These are phyloP conservation scores for Drosophila tripunctata DNA, from an alignment of 2,888 invertebrate genomes.

Conservation along the genomic window DNA sequence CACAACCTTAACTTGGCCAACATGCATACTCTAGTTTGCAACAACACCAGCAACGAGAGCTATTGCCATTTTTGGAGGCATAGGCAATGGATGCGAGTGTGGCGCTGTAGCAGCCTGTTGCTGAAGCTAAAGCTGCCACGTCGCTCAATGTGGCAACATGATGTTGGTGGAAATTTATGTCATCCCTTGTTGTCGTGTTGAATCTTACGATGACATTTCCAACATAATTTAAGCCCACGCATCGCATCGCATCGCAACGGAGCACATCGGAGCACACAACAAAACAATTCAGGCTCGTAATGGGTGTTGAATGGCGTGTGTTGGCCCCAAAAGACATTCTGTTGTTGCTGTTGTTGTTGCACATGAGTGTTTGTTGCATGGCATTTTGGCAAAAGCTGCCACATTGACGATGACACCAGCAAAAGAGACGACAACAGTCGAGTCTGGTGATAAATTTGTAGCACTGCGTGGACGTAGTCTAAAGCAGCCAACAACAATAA, in stretches of 20 bases:
- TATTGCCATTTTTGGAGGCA: constrained; percentile 62
- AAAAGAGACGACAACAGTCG: constrained; percentile 52
- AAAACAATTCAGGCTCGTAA: constrained; percentile 64
- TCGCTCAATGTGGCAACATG: constrained; percentile 71
- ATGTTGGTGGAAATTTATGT: constrained; percentile 84
- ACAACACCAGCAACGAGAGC: constrained; percentile 39
- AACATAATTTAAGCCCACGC: constrained; percentile 85
- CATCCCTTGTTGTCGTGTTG: constrained; percentile 84
- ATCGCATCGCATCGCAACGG: constrained; percentile 39
- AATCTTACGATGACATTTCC: constrained; percentile 85
- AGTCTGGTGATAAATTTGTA: constrained; percentile 79
- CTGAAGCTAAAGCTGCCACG: constrained; percentile 40
- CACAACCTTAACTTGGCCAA: constrained; percentile 56
- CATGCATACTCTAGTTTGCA: constrained; percentile 56
- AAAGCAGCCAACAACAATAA: constrained; percentile 10
- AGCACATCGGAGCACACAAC: constrained; percentile 29
- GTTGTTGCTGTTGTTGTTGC: constrained; percentile 35
- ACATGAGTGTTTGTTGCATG: constrained; percentile 37
- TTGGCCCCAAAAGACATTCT: constrained; percentile 57
- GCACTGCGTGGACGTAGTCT: constrained; percentile 80
- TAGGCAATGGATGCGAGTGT: constrained; percentile 53
- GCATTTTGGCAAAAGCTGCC: constrained; percentile 64
- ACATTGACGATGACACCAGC: constrained; percentile 75
- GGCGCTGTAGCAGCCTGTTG: constrained; percentile 41
- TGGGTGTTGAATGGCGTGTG: constrained; percentile 75